Evolutionary conservation across 1,140 invertebrate genomes (phyloP).

Genomic region (Campoletis sonorensis): DNA sequence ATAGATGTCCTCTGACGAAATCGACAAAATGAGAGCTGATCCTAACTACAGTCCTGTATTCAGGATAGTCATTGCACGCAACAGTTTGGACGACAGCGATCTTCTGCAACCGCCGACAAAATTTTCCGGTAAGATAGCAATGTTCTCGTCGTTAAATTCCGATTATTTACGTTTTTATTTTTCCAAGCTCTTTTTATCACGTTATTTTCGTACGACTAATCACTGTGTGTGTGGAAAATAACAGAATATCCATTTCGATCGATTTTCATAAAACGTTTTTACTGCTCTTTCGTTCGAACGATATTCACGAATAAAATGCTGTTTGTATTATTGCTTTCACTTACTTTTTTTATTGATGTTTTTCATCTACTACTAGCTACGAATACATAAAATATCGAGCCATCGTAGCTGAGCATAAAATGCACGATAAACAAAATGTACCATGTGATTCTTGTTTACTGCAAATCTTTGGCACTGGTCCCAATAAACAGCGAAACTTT

Average conservation of each 20-base stretch:
- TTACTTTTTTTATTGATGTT: neutral
- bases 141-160: neutral
- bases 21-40: conserved; percentile 67
- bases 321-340: neutral
- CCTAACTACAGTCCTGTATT: conserved; percentile 72
- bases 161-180: neutral
- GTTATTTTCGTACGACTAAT: neutral
- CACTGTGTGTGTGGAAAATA: neutral
- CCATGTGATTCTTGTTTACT: neutral
- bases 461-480: neutral
- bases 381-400: neutral
- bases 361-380: neutral
- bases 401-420: neutral
- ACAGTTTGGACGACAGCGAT: conserved; percentile 62
- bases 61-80: conserved; percentile 70
- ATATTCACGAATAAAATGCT: neutral
- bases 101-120: conserved; percentile 64
- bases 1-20: conserved; percentile 68
- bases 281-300: neutral
- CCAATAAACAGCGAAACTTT: neutral
- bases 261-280: neutral
- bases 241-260: neutral
- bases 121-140: conserved; percentile 66
- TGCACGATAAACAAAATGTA: neutral
- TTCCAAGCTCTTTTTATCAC: neutral